Evolutionary conservation across 2,888 invertebrate genomes (phyloP).

Genomic region (Lymantria dispar): DNA sequence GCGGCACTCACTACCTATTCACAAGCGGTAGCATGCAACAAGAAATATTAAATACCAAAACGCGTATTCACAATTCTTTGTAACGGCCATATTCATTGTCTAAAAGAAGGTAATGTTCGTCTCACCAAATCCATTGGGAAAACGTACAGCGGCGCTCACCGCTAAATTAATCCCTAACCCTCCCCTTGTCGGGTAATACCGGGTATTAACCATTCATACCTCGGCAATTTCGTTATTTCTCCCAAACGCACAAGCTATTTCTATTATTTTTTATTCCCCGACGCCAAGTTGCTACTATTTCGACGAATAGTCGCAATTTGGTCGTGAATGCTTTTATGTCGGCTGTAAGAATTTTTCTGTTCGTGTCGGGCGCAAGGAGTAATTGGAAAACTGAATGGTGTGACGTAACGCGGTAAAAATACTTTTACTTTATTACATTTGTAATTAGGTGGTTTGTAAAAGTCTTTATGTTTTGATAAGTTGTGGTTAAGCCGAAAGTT

Average conservation of each 20-base stretch:
- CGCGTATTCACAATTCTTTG: slow-evolving; percentile 19
- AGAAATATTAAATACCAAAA: slow-evolving; percentile 10
- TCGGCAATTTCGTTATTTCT: slow-evolving; percentile 66
- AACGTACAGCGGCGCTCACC: slow-evolving; percentile 41
- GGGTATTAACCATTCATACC: slow-evolving; percentile 73
- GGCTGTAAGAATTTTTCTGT: slow-evolving; percentile 12
- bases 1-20: neutral
- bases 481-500: too few species aligned
- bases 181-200: slow-evolving; percentile 57
- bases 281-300: slow-evolving; percentile 23
- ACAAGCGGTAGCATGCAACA: slow-evolving; percentile 6
- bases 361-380: slow-evolving; percentile 11
- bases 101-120: slow-evolving; percentile 24
- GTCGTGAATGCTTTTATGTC: slow-evolving; percentile 8
- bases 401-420: slow-evolving; percentile 1
- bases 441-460: neutral
- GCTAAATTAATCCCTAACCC: slow-evolving; percentile 60
- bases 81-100: slow-evolving; percentile 24
- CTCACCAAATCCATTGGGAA: slow-evolving; percentile 42
- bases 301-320: slow-evolving; percentile 26
- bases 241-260: slow-evolving; percentile 48
- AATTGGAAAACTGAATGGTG: slow-evolving; percentile 1
- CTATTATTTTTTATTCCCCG: slow-evolving; percentile 35
- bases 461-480: neutral
- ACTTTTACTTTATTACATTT: neutral